Conservation (phyloP, 2,113 vertebrate species). For the Trematomus loennbergii region DNA sequence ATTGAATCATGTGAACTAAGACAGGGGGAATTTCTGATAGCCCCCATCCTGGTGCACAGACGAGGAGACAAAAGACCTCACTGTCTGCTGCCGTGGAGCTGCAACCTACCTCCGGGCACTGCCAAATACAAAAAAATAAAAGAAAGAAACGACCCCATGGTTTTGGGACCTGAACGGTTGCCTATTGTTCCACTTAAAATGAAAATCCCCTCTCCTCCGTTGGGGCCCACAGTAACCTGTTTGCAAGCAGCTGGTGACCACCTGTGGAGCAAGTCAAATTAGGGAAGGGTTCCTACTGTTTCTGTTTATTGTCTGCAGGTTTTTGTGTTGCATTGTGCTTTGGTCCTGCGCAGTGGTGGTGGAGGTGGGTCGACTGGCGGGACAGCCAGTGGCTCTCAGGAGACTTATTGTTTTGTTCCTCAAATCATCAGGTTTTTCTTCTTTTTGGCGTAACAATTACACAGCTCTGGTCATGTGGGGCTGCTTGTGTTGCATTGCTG, state of each 20-base stretch:
- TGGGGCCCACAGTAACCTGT: conserved; percentile 91
- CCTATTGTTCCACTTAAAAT: conserved; percentile 85
- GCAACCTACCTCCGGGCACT: conserved; percentile 91
- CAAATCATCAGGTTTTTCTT: conserved; percentile 44
- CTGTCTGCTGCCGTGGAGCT: conserved; percentile 88
- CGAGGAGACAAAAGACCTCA: conserved; percentile 91
- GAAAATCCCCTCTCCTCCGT: conserved; percentile 47
- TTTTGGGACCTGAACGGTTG: conserved; percentile 89
- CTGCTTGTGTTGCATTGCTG: not conserved
- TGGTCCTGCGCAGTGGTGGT: conserved; percentile 74
- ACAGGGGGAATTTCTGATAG: conserved; percentile 87
- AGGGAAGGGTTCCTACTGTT: conserved; percentile 92
- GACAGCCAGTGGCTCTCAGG: conserved; percentile 28
- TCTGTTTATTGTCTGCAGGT: conserved; percentile 90
- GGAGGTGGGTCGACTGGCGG: conserved; percentile 68
- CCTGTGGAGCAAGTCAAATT: conserved; percentile 98
- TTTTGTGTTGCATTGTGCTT: conserved; percentile 85
- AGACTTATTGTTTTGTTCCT: conserved; percentile 52
- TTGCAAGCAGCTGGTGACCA: conserved; percentile 93
- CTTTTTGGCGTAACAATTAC: not conserved
- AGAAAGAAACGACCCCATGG: conserved; percentile 82
- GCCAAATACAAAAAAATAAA: conserved; percentile 75
- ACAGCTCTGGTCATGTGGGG: not conserved
- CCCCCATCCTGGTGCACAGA: conserved; percentile 89
- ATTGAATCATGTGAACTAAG: conserved; percentile 89